Evolutionary conservation across 2,113 vertebrate genomes (phyloP), one percentile per base, ranked within the genome.

Genomic region (Centropus bengalensis): DNA sequence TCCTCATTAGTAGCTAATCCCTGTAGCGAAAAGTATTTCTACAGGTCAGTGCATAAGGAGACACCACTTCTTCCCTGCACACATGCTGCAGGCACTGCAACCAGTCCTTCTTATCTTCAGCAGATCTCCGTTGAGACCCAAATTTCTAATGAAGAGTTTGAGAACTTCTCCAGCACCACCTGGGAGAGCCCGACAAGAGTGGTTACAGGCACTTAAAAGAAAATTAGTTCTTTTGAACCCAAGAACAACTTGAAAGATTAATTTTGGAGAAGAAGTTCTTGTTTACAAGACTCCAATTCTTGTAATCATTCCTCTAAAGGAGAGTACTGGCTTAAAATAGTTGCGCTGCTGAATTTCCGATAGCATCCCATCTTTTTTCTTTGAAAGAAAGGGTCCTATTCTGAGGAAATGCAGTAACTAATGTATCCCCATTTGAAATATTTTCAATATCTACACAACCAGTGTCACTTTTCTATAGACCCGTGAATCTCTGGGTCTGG

Each of bases 241-340:
- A 45, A 68, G 63, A 52, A 88, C 42, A 28, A 47, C 51, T 83
- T 52, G 12, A 51, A 52, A 71, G 52, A 62, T 28, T 13, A 49
- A 22, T 23, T 42, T 3, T 58, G 26, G 19, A 71, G 14, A 45
- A 87, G 67, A 54, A 7, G 33, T 42, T 79, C 33, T 80, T 67
- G 32, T 63, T 69, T 47, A 73, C 28, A 36, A 56, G 23, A 47
- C 33, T 82, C 15, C 36, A 70, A 47, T 40, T 51, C 60, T 62
- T 81, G 47, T n/a, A 80, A 63, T 58, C 71, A 49, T 69, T 76
- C 71, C 16, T 74, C 42, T 82, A 27, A 85, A 85, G 14, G 60
- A 67, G 33, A 88, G 67, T 42, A 81, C 76, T 89, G 75, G n/a
- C 68, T 91, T 89, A 59, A 74, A 91, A 49, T 17, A 55, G 27